Conservation (phyloP, 1,140 invertebrate genomes). For the Megalonaias nervosa region DNA sequence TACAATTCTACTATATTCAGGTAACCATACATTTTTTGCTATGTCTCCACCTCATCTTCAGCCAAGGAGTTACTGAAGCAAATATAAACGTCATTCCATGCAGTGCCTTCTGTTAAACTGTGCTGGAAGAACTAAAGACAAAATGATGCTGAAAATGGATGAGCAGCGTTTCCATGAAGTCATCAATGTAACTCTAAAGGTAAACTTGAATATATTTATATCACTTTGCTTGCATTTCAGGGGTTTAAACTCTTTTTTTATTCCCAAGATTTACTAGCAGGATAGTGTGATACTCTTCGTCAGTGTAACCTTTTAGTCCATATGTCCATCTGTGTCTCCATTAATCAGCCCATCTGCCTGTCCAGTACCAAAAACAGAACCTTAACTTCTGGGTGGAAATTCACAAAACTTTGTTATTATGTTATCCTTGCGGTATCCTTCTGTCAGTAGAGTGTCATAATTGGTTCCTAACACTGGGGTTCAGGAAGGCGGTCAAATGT, state of each 20-base stretch:
- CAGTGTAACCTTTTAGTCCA: too few relatives aligned
- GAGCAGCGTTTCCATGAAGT: conserved; percentile 87
- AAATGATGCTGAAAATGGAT: conserved; percentile 85
- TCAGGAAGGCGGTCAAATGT: too few relatives aligned
- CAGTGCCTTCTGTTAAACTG: conserved; percentile 86
- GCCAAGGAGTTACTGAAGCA: conserved; percentile 75
- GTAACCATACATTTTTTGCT: conserved; percentile 76
- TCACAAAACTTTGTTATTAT: too few relatives aligned
- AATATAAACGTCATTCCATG: conserved; percentile 76
- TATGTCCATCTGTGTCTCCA: too few relatives aligned
- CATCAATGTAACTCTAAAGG: conserved; percentile 90
- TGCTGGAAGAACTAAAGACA: conserved; percentile 90
- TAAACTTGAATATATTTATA: conserved; percentile 54
- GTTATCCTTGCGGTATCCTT: too few relatives aligned
- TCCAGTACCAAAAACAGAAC: too few relatives aligned
- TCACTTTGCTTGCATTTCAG: not conserved
- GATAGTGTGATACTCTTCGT: too few relatives aligned
- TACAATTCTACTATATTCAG: conserved; percentile 20
- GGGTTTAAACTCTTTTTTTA: not conserved
- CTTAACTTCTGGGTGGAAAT: too few relatives aligned
- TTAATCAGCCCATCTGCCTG: too few relatives aligned
- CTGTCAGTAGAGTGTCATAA: too few relatives aligned
- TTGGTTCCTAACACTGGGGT: too few relatives aligned
- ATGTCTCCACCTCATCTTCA: conserved; percentile 78
- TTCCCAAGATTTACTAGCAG: too few relatives aligned